Conservation (phyloP, 92 coral and sea anemone species). For the Porites divaricata region DNA sequence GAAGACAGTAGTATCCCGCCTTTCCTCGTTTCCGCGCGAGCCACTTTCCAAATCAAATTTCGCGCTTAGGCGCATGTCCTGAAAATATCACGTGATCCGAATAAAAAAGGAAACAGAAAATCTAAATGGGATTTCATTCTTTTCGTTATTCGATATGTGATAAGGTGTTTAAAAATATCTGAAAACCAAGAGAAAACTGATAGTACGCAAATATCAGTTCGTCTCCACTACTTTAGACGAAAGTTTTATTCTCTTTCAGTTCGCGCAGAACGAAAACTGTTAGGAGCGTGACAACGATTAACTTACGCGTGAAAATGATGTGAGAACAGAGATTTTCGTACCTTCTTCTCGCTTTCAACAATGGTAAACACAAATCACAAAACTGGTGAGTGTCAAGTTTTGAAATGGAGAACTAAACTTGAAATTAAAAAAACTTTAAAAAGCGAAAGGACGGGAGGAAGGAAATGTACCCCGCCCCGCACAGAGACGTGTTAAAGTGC, state of each 20-base stretch:
- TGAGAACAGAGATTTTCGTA: slow-evolving; percentile 12
- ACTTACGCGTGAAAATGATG: not conserved
- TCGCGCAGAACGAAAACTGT: not conserved
- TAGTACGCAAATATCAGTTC: too few relatives aligned
- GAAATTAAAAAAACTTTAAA: not conserved
- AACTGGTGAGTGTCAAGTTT: too few relatives aligned
- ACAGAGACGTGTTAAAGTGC: not conserved
- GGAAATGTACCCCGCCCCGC: not conserved
- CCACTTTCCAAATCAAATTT: slow-evolving; percentile 77
- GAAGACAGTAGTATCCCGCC: not conserved
- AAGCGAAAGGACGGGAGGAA: not conserved
- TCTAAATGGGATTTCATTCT: too few relatives aligned
- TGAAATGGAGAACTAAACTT: not conserved
- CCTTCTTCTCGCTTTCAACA: not conserved
- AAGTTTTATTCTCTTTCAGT: not conserved
- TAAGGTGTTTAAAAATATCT: too few relatives aligned
- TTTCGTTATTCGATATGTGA: too few relatives aligned
- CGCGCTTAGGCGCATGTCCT: slow-evolving; percentile 76
- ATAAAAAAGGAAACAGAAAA: too few relatives aligned
- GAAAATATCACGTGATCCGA: slow-evolving; percentile 23
- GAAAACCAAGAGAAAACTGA: too few relatives aligned
- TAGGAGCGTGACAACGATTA: not conserved
- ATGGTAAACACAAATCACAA: not conserved
- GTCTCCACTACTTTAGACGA: too few relatives aligned
- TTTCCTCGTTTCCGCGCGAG: slow-evolving; percentile 9